Conservation (phyloP, 1,140 invertebrate genomes). For the Idris sp. region DNA sequence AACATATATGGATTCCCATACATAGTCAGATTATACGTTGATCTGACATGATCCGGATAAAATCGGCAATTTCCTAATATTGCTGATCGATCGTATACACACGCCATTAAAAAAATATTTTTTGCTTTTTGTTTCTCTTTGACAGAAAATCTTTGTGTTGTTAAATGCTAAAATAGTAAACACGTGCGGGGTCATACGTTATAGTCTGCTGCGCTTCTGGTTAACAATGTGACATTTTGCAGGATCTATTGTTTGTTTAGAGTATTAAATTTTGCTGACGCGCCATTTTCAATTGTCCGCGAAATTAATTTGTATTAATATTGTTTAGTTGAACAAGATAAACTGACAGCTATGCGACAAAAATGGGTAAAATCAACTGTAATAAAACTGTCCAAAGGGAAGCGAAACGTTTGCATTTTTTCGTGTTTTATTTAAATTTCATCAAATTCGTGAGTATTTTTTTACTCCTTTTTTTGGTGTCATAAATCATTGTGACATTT, state of each 20-base stretch:
- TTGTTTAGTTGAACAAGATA: background rate
- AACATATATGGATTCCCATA: constrained; percentile 11
- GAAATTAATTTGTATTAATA: constrained; percentile 1
- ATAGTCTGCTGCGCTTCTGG: constrained; percentile 34
- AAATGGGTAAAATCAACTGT: background rate
- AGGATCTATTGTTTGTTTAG: constrained; percentile 4
- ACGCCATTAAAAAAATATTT: constrained; percentile 7
- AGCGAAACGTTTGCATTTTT: constrained; percentile 9
- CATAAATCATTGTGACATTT: constrained; percentile 7
- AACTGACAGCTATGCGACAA: background rate
- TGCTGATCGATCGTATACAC: too few relatives aligned
- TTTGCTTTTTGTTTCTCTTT: too few relatives aligned
- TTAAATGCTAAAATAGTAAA: constrained; percentile 22
- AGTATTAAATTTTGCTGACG: constrained; percentile 1
- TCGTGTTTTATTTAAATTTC: constrained; percentile 7
- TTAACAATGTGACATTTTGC: constrained; percentile 32
- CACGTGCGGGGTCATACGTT: constrained; percentile 33
- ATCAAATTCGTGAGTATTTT: background rate
- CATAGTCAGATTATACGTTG: constrained; percentile 57
- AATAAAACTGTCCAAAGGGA: background rate
- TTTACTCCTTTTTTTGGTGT: constrained; percentile 5
- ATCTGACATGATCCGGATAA: constrained; percentile 64
- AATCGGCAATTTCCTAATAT: constrained; percentile 57
- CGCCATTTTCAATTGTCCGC: background rate
- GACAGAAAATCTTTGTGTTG: too few relatives aligned